phyloP scores from a whole-genome alignment of 2,113 vertebrate species.

The Herpetotheres cachinnans region DNA sequence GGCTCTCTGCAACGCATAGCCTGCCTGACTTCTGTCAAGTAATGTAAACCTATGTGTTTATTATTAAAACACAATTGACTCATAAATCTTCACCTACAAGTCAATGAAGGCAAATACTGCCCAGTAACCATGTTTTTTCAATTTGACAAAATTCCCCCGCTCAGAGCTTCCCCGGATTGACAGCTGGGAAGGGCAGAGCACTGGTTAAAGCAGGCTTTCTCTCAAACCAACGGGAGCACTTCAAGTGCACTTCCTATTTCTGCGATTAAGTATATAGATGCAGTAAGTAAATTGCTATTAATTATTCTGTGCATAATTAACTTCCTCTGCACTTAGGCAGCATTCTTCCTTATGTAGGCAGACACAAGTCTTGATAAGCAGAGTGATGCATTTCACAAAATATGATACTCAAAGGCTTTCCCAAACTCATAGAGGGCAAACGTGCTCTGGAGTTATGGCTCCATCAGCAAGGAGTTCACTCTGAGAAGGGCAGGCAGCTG shows the following conservation, averaged over 20 bases:
- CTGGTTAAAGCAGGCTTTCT: neutral
- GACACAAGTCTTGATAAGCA: neutral
- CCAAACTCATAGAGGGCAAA: neutral
- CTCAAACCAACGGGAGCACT: neutral
- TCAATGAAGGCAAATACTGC: neutral
- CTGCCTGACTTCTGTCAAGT: neutral
- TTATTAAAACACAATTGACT: neutral
- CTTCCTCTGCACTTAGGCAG: neutral
- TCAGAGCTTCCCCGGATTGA: neutral
- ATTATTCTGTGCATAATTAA: conserved; percentile 36
- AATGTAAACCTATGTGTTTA: neutral
- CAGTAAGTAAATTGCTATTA: conserved; percentile 25
- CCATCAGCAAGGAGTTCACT: neutral
- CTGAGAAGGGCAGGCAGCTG: neutral
- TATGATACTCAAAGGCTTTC: neutral
- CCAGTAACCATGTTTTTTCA: neutral
- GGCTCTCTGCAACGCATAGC: neutral
- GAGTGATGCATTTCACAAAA: neutral
- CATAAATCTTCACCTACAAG: neutral
- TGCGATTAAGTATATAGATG: neutral
- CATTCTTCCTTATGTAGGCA: neutral
- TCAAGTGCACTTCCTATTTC: neutral
- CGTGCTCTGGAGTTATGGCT: neutral
- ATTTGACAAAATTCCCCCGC: neutral
- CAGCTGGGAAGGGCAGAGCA: neutral